Base-by-base conservation (phyloP, 2,888 invertebrate genomes). In the Campopleginae sp. region DNA sequence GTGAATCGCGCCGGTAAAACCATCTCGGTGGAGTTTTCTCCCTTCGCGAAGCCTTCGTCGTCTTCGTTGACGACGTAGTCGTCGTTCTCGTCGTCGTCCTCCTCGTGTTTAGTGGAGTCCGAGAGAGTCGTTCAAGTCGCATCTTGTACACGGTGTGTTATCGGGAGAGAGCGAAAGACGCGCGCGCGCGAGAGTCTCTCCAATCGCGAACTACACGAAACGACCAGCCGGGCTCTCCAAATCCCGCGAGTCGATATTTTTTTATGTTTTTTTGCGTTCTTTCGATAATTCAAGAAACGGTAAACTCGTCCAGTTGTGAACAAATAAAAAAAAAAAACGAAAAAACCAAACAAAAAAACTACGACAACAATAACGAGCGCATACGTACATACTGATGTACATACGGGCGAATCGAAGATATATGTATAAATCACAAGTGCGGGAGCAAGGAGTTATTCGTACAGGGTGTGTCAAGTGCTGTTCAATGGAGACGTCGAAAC, bases 1-100 rank as follows among this genome's bases (percentile, higher is more conserved):
- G 76, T n/a, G 72, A 42, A 82, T 66, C 83, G 86, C 84, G 70
- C 85, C 84, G 84, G 84, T 77, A 70, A 74, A 77, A 84, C 72
- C 58, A 80, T 75, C 84, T 72, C 85, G 86, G 70, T 70, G 83
- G 88, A 87, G 89, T 46, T 65, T 65, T 19, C 88, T 89, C 86
- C 88, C 87, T 86, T 86, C 87, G 88, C 89, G 88, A 88, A 89
- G 89, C 90, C 89, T 89, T 88, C 90, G 88, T 89, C 90, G 90
- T 89, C 88, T 87, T 86, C 89, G 88, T 75, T 81, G 71, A 76
- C 86, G 81, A 72, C 80, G 54, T 51, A 58, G 79, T 79, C 66
- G 77, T 80, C 80, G 54, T 51, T 51, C 76, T 79, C 66, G 77
- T 80, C 80, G 68, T 61, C 79, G 54, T 48, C 23, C 38, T 80